A percentile compares a stretch with the other conserved stretches of the same genome.
Evolutionary conservation across 2,888 invertebrate genomes (phyloP).

Genomic region (Chesias legatella): DNA sequence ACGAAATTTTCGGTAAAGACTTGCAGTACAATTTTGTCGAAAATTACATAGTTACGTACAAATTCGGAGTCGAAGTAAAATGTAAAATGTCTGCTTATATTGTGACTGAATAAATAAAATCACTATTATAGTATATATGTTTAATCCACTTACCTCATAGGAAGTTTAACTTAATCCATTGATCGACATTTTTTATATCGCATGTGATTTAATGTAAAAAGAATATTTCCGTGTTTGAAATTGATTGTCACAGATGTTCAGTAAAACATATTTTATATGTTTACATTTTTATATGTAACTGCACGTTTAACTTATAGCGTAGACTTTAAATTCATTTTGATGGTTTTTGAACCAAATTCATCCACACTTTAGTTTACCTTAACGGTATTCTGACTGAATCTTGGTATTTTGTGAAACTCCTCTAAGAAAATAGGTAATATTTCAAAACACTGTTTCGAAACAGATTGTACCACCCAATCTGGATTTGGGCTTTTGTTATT

Average conservation of each 20-base stretch:
- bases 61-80: slow-evolving; percentile 28
- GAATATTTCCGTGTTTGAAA: slow-evolving; percentile 16
- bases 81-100: slow-evolving; percentile 25
- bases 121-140: slow-evolving; percentile 19
- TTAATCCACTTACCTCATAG: slow-evolving; percentile 30
- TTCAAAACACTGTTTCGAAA: too few relatives aligned
- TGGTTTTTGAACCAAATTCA: too few relatives aligned
- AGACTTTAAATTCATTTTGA: too few relatives aligned
- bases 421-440: too few relatives aligned
- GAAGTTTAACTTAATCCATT: slow-evolving; percentile 20
- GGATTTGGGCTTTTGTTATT: too few relatives aligned
- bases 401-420: too few relatives aligned
- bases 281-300: too few relatives aligned
- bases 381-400: too few relatives aligned
- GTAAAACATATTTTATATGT: too few relatives aligned
- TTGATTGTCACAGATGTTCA: slow-evolving; percentile 9
- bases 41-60: slow-evolving; percentile 16
- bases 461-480: too few relatives aligned
- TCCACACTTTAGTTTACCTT: too few relatives aligned
- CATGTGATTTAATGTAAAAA: slow-evolving; percentile 21
- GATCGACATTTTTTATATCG: slow-evolving; percentile 21
- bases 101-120: slow-evolving; percentile 31
- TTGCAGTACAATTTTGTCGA: slow-evolving; percentile 7
- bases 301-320: too few relatives aligned
- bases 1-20: slow-evolving; percentile 15